Base-by-base conservation (phyloP, 2,888 invertebrate species). In the Spisula subtruncata region DNA sequence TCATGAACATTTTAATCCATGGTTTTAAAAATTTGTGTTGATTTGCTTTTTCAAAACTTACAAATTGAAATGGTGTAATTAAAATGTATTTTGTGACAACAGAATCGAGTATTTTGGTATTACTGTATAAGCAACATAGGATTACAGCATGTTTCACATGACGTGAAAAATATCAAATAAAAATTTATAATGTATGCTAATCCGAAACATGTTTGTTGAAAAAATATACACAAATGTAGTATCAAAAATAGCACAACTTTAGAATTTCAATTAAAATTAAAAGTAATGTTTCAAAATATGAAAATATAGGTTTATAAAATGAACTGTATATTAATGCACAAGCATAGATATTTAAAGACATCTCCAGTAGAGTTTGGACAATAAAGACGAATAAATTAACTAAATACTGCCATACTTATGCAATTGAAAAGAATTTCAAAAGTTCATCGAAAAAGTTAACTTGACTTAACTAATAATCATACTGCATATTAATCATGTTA, bases 41-140 rank as follows among this genome's bases (percentile, higher is more conserved):
- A 71, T 71, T 32, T 71, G 71, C 32, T 75, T 41, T 12, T 71
- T 75, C 56, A 20, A 25, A 48, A 51, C 46, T 48, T 51, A 32
- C 25, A 84, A 54, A 75, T 48, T 75, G 48, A 84, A 84, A 84
- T 84, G 75, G 46, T 51, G 35, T 51, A n/a, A 84, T 84, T 35
- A 29, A 84, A 84, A 75, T 84, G 75, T 51, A 75, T 41, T 84
- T 84, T 84, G 32, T 75, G 46, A 75, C 48, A 84, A 75, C 75
- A 84, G 75, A 32, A n/a, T 75, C 32, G n/a, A 75, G 35, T 32
- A 16, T 16, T 35, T 35, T 14, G 35, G 32, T 35, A 75, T 16
- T 12, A 35, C 32, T 18, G 32, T 18, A 18, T 2, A 32, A 35
- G 25, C 75, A 12, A 32, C 75, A 35, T 32, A 35, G 14, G 75